A percentile compares a stretch with the other conserved stretches of the same genome.
Conservation (phyloP, 1,140 invertebrate species). For the Nylanderia fulva region DNA sequence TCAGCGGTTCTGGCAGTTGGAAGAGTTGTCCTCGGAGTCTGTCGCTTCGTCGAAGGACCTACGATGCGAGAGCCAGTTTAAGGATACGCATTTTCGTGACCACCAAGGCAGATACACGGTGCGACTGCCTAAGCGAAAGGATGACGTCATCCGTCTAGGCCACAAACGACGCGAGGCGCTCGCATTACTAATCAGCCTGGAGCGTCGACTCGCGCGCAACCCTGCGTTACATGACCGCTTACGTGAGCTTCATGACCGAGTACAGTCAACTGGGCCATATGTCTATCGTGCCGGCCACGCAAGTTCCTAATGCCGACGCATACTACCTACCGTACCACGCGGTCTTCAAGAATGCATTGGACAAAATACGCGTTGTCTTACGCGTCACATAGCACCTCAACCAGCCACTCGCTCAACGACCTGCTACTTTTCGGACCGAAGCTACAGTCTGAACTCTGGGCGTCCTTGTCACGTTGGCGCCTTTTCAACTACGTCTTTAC, state of each 20-base stretch:
- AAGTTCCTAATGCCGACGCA: neutral
- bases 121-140: neutral
- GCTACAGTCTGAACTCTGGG: neutral
- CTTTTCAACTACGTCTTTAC: neutral
- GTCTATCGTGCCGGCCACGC: neutral
- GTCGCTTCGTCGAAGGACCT: neutral
- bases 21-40: neutral
- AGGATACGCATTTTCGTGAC: neutral
- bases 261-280: neutral
- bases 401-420: neutral
- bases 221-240: too few relatives aligned
- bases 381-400: neutral
- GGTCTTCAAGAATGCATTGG: neutral
- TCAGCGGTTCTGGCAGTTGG: neutral
- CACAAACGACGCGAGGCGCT: neutral
- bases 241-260: neutral
- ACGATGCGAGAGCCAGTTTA: neutral
- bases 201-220: neutral
- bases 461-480: neutral
- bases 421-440: neutral
- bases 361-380: neutral
- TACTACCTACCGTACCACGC: neutral
- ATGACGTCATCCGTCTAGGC: neutral
- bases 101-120: neutral
- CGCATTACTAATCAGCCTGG: neutral